A percentile compares a stretch with the other conserved stretches of the same genome.
Evolutionary conservation across 1,140 invertebrate species (phyloP).

Genomic region (Drosophila kanapiae): DNA sequence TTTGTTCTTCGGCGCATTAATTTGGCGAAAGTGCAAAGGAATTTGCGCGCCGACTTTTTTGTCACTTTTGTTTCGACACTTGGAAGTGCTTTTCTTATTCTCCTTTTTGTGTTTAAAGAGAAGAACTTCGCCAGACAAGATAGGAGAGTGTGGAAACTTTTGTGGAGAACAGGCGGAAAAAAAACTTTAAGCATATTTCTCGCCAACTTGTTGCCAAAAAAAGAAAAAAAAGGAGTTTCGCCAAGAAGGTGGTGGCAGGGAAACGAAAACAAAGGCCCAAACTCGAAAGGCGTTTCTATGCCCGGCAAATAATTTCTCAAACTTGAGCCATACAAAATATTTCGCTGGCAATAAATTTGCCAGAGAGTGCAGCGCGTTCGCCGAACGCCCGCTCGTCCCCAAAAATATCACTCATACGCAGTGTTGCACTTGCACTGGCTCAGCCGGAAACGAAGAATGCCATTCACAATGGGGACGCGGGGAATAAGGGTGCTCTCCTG

Average conservation of each 20-base stretch:
- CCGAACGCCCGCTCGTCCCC: slow-evolving; percentile 7
- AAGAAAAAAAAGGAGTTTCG: slow-evolving; percentile 6
- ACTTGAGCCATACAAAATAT: slow-evolving; percentile 76
- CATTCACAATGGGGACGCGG: slow-evolving; percentile 49
- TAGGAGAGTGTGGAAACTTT: slow-evolving; percentile 47
- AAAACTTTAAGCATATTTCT: slow-evolving; percentile 70
- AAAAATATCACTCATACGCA: slow-evolving; percentile 81
- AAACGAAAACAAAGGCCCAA: slow-evolving; percentile 36
- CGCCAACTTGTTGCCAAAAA: slow-evolving; percentile 76
- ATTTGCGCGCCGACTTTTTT: slow-evolving; percentile 61
- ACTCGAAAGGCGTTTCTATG: slow-evolving; percentile 48
- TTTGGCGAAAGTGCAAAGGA: slow-evolving; percentile 56
- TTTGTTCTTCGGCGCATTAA: slow-evolving; percentile 54
- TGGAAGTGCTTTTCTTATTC: slow-evolving; percentile 60
- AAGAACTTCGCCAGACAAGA: slow-evolving; percentile 58
- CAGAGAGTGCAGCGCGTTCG: background rate
- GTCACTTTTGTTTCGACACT: slow-evolving; percentile 82
- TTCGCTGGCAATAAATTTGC: slow-evolving; percentile 79
- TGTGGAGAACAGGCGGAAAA: slow-evolving; percentile 20
- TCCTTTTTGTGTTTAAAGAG: slow-evolving; percentile 25
- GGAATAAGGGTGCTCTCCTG: background rate
- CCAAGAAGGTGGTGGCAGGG: slow-evolving; percentile 29
- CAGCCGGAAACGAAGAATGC: slow-evolving; percentile 42
- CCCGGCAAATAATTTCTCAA: slow-evolving; percentile 73
- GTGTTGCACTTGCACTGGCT: slow-evolving; percentile 65